Conservation (phyloP, 2,888 invertebrate species). For the Pyrrhosoma nymphula region DNA sequence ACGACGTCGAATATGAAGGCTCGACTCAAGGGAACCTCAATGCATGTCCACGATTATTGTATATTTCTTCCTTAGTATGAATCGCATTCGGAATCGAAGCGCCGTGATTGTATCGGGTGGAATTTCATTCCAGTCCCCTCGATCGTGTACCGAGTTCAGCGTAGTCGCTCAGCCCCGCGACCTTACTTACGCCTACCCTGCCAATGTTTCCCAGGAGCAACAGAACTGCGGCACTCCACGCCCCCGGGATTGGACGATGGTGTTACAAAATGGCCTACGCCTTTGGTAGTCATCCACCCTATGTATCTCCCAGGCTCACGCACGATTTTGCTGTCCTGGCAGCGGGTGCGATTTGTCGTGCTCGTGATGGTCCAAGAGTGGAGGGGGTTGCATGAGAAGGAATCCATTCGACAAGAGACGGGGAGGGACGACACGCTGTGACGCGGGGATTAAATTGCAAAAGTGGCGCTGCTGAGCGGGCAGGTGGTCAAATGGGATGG, state of each 20-base stretch:
- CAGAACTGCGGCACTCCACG: background rate
- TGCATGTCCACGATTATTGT: background rate
- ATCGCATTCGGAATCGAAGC: background rate
- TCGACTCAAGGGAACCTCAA: background rate
- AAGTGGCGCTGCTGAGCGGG: background rate
- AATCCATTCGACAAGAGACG: background rate
- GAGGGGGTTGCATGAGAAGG: background rate
- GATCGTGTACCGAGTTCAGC: background rate
- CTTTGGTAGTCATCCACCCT: background rate
- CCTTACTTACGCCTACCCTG: background rate
- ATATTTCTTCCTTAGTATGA: background rate
- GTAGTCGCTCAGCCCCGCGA: background rate
- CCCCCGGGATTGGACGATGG: background rate
- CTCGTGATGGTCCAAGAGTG: background rate
- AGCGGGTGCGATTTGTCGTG: background rate
- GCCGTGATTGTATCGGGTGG: background rate
- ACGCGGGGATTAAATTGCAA: conserved; percentile 5
- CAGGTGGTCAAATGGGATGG: conserved; percentile 1
- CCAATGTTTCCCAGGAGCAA: background rate
- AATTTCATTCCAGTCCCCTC: background rate
- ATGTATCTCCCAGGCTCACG: background rate
- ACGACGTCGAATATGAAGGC: background rate
- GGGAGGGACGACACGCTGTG: background rate
- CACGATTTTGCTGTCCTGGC: background rate
- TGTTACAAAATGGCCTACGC: conserved; percentile 10